Evolutionary conservation across 2,113 vertebrate species (phyloP).

Genomic region (Onychorhynchus coronatus): DNA sequence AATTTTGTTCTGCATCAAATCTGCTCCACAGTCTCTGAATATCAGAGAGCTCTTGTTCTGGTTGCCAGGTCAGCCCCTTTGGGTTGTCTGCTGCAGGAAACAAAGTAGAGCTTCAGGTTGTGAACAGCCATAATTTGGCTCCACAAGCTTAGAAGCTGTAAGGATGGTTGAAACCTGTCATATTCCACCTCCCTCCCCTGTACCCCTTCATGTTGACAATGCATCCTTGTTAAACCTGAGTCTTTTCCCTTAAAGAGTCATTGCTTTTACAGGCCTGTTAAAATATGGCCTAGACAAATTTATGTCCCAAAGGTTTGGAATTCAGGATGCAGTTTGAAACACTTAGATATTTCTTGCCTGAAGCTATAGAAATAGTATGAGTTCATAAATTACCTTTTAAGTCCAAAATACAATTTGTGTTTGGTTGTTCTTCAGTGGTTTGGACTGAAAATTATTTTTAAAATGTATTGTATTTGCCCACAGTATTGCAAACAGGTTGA

Average conservation of each 20-base stretch:
- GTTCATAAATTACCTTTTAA: background rate
- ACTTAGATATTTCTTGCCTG: background rate
- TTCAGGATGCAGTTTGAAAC: background rate
- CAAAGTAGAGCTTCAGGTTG: background rate
- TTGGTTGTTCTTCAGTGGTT: background rate
- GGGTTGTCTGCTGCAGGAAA: background rate
- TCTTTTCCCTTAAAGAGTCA: background rate
- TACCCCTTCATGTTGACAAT: background rate
- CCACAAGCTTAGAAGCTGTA: background rate
- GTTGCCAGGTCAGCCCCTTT: background rate
- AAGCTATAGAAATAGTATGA: background rate
- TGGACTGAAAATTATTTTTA: background rate
- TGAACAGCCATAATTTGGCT: background rate
- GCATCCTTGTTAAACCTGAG: background rate
- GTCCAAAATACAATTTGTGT: background rate
- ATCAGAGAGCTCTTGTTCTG: background rate
- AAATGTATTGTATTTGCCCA: background rate
- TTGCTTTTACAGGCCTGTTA: background rate
- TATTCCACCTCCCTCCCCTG: background rate
- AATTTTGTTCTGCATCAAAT: background rate
- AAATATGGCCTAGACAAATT: background rate
- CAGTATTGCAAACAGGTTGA: background rate
- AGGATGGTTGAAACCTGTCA: background rate
- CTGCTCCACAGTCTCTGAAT: background rate
- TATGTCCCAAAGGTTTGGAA: background rate